phyloP scores from a whole-genome alignment of 2,888 invertebrate genomes.

The Elysia crispata region DNA sequence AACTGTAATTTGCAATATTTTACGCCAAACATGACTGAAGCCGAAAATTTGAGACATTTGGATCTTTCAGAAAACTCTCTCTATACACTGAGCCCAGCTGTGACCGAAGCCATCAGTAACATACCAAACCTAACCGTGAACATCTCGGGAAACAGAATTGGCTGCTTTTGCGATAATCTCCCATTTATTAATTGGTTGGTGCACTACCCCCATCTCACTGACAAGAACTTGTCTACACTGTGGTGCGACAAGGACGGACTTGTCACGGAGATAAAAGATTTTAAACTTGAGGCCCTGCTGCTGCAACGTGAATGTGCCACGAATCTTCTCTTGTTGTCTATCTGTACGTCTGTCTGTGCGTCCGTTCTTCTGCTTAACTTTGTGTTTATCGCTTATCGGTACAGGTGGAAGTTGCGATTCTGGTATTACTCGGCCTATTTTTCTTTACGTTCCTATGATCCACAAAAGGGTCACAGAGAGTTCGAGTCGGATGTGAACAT shows the following conservation, averaged over 20 bases:
- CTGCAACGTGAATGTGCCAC: slow-evolving; percentile 3
- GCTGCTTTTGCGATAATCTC: slow-evolving; percentile 29
- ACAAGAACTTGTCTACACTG: background rate
- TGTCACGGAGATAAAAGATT: background rate
- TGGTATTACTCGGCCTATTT: slow-evolving; percentile 37
- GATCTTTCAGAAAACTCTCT: slow-evolving; percentile 26
- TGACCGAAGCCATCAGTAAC: background rate
- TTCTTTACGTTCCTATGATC: background rate
- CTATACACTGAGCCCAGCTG: background rate
- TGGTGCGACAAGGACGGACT: slow-evolving; percentile 22
- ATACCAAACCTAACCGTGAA: slow-evolving; percentile 5
- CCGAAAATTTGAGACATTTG: slow-evolving; percentile 12
- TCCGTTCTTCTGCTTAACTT: background rate
- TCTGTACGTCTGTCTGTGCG: background rate
- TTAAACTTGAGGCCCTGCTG: background rate
- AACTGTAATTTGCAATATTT: slow-evolving; percentile 32
- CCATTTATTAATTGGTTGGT: slow-evolving; percentile 32
- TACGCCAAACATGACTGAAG: slow-evolving; percentile 14
- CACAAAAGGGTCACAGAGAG: background rate
- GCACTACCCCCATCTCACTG: background rate
- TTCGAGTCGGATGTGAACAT: slow-evolving; percentile 34
- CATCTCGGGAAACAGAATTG: slow-evolving; percentile 29
- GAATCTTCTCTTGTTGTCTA: background rate
- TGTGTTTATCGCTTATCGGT: slow-evolving; percentile 31
- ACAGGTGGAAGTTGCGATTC: slow-evolving; percentile 42